phyloP scores from a whole-genome alignment of 2,113 vertebrate genomes.

The Tupaia chinensis region DNA sequence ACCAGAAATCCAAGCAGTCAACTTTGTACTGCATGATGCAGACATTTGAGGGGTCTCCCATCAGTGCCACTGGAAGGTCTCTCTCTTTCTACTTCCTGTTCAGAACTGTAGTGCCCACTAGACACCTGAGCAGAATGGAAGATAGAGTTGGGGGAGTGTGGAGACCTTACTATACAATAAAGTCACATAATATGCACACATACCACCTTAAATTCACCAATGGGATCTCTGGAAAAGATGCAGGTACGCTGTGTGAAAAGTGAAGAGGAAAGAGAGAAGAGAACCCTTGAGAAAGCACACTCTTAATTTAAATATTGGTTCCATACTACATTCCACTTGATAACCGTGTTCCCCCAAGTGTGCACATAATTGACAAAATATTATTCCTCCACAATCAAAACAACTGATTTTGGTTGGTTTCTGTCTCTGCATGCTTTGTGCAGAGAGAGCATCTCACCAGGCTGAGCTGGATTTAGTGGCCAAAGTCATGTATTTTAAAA shows the following conservation, averaged over 20 bases:
- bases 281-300: background rate
- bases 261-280: background rate
- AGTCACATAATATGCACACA: background rate
- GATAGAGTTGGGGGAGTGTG: too few species aligned
- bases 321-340: background rate
- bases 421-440: background rate
- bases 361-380: background rate
- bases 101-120: background rate
- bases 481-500: background rate
- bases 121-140: background rate
- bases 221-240: background rate
- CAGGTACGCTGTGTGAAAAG: background rate
- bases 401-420: background rate
- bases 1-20: background rate
- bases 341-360: background rate
- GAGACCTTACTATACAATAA: background rate
- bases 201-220: background rate
- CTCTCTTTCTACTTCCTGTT: background rate
- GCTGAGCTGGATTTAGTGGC: background rate
- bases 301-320: background rate
- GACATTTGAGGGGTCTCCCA: background rate
- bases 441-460: background rate
- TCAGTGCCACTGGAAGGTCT: background rate
- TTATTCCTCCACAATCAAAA: background rate
- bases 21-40: background rate